Evolutionary conservation across 2,888 invertebrate genomes (phyloP), one percentile per base, ranked within the genome.

Genomic region (Pyrrhosoma nymphula): DNA sequence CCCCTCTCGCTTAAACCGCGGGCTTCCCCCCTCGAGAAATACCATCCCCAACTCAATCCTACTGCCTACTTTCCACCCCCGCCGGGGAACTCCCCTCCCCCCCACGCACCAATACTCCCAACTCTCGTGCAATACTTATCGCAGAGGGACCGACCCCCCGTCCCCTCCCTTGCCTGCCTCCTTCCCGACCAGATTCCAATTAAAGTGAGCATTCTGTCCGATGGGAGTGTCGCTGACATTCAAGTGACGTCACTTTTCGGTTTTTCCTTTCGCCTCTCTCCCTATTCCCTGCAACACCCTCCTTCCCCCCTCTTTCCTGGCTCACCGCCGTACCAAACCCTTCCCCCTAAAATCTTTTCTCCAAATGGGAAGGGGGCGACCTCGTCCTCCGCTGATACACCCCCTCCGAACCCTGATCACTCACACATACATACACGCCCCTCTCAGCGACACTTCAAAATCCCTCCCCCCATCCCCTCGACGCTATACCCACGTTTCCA

Each of bases 181-280:
- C 63, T 63, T 60, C 91, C 60, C 91, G 63, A 75, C 93, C 69
- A 75, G 93, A 75, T 93, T 93, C 93, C 93, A 93, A 93, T 93
- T 93, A 93, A 93, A 93, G 93, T 93, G 93, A 93, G 93, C 93
- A 93, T 93, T 93, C 93, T 93, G 93, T 69, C 47, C 93, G 63
- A 93, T 93, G 47, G 93, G 93, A 93, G 93, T 93, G 93, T 93
- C 93, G 63, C 93, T 93, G 93, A 93, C 93, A 93, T 93, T 93
- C 93, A 75, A 93, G 93, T 93, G 93, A 93, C 93, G 93, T 93
- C 93, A 93, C 93, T 75, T 93, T 93, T 93, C 93, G 93, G 47
- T 75, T 93, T 69, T 93, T 93, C 91, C 91, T 90, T 90, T 90
- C 90, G 30, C 90, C 30, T 30, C 63, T 63, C 75, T 39, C 35